Base-by-base conservation (phyloP, 1,140 invertebrate species). In the Grapholita molesta region DNA sequence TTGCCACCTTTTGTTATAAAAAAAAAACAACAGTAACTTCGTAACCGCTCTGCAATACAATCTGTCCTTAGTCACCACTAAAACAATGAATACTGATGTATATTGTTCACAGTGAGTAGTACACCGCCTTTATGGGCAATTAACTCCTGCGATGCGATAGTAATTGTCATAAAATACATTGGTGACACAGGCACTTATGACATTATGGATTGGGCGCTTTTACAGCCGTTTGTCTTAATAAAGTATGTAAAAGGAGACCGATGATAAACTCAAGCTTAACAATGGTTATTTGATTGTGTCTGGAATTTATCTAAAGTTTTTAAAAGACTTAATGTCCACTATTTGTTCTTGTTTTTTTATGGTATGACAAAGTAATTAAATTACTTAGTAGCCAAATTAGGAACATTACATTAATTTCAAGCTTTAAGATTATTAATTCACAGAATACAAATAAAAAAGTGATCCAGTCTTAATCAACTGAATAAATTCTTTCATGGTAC, bases 161-260 rank as follows among this genome's bases (percentile, higher is more conserved):
- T 21, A 21, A 48, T 21, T 8, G 42, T 8, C 15, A 21, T 48
- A 8, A 21, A 48, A 21, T 2, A 9, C 15, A 48, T 21, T 9
- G 18, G 42, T 48, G 7, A 0, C 8, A 48, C 8, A 48, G 42
- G 42, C 42, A 6, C 12, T 82, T 78, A 82, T 77, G 67, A 71
- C 69, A 18, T 76, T 78, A 78, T 82, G 77, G 71, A 74, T 15
- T 61, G 70, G 38, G 69, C 73, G 72, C 75, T 74, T 68, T 57
- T 72, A 73, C 70, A 69, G 64, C 65, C 38, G 69, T 79, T 74
- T 73, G 75, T 79, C 77, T 77, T 74, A 75, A 79, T 79, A 77
- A 79, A 75, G 72, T 71, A 57, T 65, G 72, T 67, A 68, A 72
- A 74, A 76, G 67, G 70, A 74, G 66, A 69, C 64, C 30, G 12